Evolutionary conservation across 1,140 invertebrate species (phyloP).

Genomic region (Ooceraea biroi): DNA sequence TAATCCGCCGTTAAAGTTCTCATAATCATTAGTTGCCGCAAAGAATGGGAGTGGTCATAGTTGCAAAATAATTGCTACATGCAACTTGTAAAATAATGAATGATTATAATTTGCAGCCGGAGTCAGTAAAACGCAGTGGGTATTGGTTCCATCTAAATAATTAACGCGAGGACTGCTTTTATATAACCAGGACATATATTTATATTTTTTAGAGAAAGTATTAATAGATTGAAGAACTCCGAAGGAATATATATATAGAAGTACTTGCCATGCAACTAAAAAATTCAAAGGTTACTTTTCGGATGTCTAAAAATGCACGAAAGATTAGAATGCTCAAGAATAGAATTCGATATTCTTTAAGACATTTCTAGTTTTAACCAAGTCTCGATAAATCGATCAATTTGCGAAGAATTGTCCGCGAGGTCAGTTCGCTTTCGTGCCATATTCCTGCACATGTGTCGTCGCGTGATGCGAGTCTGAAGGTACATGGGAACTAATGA

Average conservation of each 20-base stretch:
- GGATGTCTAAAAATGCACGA: neutral
- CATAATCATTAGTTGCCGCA: constrained; percentile 12
- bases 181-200: neutral
- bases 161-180: neutral
- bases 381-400: neutral
- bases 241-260: too few relatives aligned
- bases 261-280: neutral
- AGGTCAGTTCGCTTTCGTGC: constrained; percentile 66
- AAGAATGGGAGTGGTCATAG: constrained; percentile 41
- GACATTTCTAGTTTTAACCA: neutral
- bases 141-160: constrained; percentile 10
- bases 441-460: constrained; percentile 62
- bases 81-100: constrained; percentile 41
- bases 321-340: neutral
- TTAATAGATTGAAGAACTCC: neutral
- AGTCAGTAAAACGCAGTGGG: constrained; percentile 24
- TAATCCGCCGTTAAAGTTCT: constrained; percentile 4
- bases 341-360: neutral
- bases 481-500: neutral
- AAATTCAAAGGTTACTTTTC: neutral
- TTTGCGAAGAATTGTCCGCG: constrained; percentile 56
- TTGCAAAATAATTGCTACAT: constrained; percentile 57
- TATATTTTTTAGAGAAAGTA: neutral
- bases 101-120: constrained; percentile 5
- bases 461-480: neutral